These are phyloP conservation scores for Cosmorhoe ocellata DNA, from an alignment of 2,888 invertebrate genomes.

Conservation along the genomic window DNA sequence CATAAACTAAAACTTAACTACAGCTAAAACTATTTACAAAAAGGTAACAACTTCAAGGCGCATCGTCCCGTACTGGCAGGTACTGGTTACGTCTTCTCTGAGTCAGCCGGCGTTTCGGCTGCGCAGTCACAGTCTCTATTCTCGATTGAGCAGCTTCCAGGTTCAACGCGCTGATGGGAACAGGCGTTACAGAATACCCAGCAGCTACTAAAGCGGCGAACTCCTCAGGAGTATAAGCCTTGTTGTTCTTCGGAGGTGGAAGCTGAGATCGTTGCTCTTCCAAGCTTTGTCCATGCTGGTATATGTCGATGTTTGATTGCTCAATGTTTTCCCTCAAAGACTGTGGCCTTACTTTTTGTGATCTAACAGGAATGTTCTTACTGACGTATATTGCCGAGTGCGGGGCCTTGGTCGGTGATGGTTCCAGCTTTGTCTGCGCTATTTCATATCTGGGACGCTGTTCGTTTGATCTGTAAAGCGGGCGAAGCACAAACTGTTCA, in stretches of 20 bases:
- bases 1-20: no score
- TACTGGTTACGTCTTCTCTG: conserved; percentile 69
- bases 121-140: conserved; percentile 49
- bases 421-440: conserved; percentile 50
- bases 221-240: conserved; percentile 78
- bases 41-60: conserved; percentile 59
- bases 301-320: conserved; percentile 40
- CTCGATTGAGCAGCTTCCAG: conserved; percentile 66
- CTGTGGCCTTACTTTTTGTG: conserved; percentile 56
- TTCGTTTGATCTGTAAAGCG: conserved; percentile 64
- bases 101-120: conserved; percentile 47
- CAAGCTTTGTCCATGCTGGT: conserved; percentile 60
- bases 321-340: conserved; percentile 44
- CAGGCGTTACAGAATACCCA: conserved; percentile 76
- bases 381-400: conserved; percentile 72
- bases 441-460: conserved; percentile 62
- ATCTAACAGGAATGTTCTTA: conserved; percentile 61
- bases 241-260: conserved; percentile 77
- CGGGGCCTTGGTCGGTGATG: conserved; percentile 63
- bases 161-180: conserved; percentile 64
- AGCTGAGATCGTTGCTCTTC: conserved; percentile 69
- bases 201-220: conserved; percentile 75
- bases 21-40: conserved; percentile 63
- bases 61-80: conserved; percentile 72
- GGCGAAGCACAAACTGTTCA: conserved; percentile 69